Conservation (phyloP, 2,888 invertebrate genomes). For the Palloptera scutellata region DNA sequence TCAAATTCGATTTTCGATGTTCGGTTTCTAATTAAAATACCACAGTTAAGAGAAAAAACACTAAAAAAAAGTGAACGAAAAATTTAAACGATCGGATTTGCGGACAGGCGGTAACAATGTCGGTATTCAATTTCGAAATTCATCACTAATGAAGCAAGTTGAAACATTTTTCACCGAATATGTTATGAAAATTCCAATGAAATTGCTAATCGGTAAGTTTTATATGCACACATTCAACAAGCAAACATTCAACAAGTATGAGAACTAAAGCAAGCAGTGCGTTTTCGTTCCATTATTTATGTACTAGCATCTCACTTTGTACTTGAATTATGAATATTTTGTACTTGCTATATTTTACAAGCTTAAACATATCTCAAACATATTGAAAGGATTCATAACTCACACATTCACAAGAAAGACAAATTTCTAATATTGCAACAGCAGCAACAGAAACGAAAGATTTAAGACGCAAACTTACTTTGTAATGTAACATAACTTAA, state of each 20-base stretch:
- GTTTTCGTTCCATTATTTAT: no score
- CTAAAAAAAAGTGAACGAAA: slow-evolving; percentile 1
- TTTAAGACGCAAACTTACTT: slow-evolving; percentile 20
- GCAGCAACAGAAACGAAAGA: slow-evolving; percentile 16
- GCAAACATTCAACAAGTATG: no score
- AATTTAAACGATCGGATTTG: slow-evolving; percentile 43
- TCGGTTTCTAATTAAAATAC: slow-evolving; percentile 44
- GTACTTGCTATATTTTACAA: neutral
- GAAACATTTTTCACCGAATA: slow-evolving; percentile 23
- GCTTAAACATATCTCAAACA: neutral
- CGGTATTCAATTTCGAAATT: slow-evolving; percentile 5
- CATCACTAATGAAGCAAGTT: slow-evolving; percentile 26
- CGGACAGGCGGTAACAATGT: neutral
- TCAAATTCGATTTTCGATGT: slow-evolving; percentile 37
- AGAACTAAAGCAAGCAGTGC: no score
- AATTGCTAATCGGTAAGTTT: slow-evolving; percentile 9
- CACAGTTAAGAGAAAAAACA: slow-evolving; percentile 11
- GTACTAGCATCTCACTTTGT: no score
- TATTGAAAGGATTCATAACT: neutral
- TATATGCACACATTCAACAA: no score
- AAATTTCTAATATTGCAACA: neutral
- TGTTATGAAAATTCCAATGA: slow-evolving; percentile 24
- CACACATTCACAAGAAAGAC: neutral
- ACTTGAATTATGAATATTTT: no score
- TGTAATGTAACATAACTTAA: neutral